Evolutionary conservation across 1,140 invertebrate genomes (phyloP), one percentile per base, ranked within the genome.

Genomic region (Halesus radiatus): DNA sequence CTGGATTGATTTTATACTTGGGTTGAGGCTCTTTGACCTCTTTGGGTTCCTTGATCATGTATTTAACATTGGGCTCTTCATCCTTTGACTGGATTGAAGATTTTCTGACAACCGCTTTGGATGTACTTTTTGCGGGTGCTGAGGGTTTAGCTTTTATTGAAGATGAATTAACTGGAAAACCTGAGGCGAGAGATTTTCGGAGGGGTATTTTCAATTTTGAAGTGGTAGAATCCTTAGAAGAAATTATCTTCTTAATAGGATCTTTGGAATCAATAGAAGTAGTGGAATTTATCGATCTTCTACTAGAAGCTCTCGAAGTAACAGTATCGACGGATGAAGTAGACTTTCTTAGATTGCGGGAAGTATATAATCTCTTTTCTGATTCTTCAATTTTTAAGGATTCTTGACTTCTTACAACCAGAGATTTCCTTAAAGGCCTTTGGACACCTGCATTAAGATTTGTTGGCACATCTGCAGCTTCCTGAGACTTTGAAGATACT

Each of bases 41-140:
- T 45, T 13, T 45, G 37, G 37, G 37, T 8, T 37, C 16, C 37
- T 81, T 78, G 15, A 78, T n/a, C 62, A 66, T 81, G 56, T 81
- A 77, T 62, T 62, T 78, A 15, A 75, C 50, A 18, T 64, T 76
- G 5, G 76, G n/a, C 32, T 81, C 72, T 0, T 75, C 72, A 75
- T 22, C 60, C 16, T 50, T 54, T 45, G 66, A 16, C 32, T 70
- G 66, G 1, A 37, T n/a, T 50, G 37, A 70, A 70, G 29, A 45
- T 18, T 50, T 75, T 29, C 20, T 70, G 15, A 3, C 3, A 8
- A 15, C 20, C 53, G 8, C 3, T 50, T 45, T 52, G 20, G 26
- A 13, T 74, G 26, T 16, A 26, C 22, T 58, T 81, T 52, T 45
- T 26, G 20, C 23, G 32, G 20, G 29, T 20, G 60, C 45, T 64